Evolutionary conservation across 1,140 invertebrate species (phyloP).

Genomic region (Caenorhabditis elegans): DNA sequence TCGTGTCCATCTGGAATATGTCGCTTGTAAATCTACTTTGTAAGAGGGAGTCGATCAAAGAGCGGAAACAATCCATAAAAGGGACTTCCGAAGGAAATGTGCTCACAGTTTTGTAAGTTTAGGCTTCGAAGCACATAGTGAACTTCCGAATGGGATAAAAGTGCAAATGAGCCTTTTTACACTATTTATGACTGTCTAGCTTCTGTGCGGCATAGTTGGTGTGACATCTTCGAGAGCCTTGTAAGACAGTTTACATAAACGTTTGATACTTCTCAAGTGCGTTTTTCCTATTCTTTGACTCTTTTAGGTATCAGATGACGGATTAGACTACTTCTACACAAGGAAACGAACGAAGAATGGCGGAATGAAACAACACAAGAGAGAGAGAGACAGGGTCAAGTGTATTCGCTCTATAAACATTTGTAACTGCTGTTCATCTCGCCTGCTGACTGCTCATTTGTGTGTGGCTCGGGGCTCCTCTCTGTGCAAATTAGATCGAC

Average conservation of each 20-base stretch:
- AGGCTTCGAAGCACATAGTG: no score
- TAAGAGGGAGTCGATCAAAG: neutral
- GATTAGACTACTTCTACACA: neutral
- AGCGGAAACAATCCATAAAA: no score
- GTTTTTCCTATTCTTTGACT: neutral
- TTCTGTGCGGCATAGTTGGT: no score
- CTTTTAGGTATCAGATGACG: neutral
- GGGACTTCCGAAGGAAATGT: no score
- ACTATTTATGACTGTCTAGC: no score
- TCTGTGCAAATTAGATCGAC: neutral
- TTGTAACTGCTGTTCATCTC: conserved; percentile 22
- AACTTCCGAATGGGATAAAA: no score
- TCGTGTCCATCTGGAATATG: conserved; percentile 7
- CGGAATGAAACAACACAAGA: neutral
- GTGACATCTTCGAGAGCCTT: no score
- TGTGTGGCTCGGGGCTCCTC: no score
- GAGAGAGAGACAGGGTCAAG: neutral
- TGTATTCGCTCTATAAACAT: conserved; percentile 11
- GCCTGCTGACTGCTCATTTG: neutral
- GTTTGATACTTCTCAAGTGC: neutral
- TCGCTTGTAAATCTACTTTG: neutral
- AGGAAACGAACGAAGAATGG: neutral
- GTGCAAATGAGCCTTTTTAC: no score
- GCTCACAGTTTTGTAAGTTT: no score
- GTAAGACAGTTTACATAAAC: no score